Evolutionary conservation across 2,797 vertebrate species (phyloP), one percentile per base, ranked within the genome.

Genomic region (Menidia menidia): DNA sequence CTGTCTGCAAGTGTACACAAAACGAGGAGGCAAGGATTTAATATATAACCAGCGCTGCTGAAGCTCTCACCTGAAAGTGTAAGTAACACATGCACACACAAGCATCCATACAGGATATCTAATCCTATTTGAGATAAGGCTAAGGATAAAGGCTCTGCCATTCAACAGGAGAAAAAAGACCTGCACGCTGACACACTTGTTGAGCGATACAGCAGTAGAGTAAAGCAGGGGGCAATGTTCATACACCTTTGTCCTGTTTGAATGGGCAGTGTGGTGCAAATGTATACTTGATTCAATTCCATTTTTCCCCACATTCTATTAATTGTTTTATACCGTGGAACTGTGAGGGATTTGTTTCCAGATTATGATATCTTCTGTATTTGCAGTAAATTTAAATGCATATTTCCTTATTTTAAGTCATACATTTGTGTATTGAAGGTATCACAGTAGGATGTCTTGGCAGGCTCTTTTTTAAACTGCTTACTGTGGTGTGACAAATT

Each of bases 51-150:
- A 58, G 30, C 56, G 43, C 64, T 12, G 54, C 67, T 32, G 55
- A 56, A 68, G 60, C 68, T 73, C 56, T 71, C 64, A 71, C 61
- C 71, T 84, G 47, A 74, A 86, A 78, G 74, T 77, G 88, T 92
- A 61, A 91, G 91, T 90, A 74, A 45, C 62, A 69, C 61, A 66
- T 54, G 65, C 60, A 44, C 64, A 64, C 61, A 60, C 6, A 58
- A 45, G 67, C 47, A 68, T 64, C 7, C 72, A 80, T 74, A 52
- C 70, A 77, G 61, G 77, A 68, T 58, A 61, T 68, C 14, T 92
- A 92, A 92, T 92, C 89, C 89, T 87, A 83, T 89, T 85, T 82
- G 61, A 80, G 80, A 86, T 86, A 71, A 81, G 76, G 77, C 77
- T 81, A 53, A 77, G 80, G 77, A 87, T 80, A 83, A 85, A 14